Conservation (phyloP, 2,113 vertebrate species). For the Columba janthina region DNA sequence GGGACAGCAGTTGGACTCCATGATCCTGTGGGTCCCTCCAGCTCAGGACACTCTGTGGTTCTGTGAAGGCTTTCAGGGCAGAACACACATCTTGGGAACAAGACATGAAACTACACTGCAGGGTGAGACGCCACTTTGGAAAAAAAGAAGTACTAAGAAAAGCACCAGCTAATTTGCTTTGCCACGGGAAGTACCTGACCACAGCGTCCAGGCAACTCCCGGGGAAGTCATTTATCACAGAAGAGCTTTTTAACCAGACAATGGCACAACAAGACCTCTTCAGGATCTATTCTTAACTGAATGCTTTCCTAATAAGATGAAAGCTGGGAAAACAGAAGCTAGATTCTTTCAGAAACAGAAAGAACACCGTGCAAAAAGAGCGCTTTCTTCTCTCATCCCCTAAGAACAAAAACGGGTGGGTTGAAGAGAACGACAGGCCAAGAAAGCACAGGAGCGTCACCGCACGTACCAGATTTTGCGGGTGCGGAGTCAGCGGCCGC, state of each 20-base stretch:
- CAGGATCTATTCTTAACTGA: not conserved
- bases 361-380: not conserved
- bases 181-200: not conserved
- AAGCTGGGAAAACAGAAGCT: not conserved
- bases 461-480: conserved; percentile 78
- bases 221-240: not conserved
- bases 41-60: too few species aligned
- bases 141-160: not conserved
- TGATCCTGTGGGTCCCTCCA: too few species aligned
- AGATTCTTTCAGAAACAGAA: not conserved
- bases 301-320: not conserved
- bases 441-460: fast-evolving
- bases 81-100: not conserved
- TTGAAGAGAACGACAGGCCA: fast-evolving
- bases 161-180: not conserved
- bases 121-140: not conserved
- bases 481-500: conserved; percentile 74
- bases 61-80: not conserved
- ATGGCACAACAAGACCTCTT: fast-evolving
- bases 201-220: fast-evolving
- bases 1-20: too few species aligned
- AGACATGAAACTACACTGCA: not conserved
- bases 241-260: not conserved
- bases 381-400: not conserved
- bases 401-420: not conserved